phyloP scores from a whole-genome alignment of 1,140 invertebrate species.

The Holotrichia oblita region DNA sequence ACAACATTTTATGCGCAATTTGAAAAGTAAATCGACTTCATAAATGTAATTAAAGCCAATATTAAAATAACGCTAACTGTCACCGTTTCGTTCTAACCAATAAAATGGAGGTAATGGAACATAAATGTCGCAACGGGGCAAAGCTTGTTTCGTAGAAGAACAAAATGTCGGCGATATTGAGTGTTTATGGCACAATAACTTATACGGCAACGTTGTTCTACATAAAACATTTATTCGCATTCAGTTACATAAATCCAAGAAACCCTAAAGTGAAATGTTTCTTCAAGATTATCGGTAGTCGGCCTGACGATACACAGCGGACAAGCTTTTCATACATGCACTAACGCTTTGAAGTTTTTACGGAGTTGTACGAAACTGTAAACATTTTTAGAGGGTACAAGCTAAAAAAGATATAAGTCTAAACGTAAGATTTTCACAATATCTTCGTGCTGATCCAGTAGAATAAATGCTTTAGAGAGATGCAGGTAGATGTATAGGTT shows the following conservation, averaged over 20 bases:
- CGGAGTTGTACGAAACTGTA: no score
- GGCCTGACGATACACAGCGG: neutral
- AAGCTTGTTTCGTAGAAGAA: slow-evolving; percentile 17
- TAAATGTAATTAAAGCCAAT: slow-evolving; percentile 31
- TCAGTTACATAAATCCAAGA: slow-evolving; percentile 17
- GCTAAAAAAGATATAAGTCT: no score
- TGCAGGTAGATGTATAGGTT: no score
- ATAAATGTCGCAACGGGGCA: neutral
- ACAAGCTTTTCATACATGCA: no score
- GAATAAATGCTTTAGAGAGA: no score
- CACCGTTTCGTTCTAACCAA: slow-evolving; percentile 9
- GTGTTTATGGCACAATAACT: slow-evolving; percentile 32
- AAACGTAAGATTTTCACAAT: no score
- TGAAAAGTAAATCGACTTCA: slow-evolving; percentile 15
- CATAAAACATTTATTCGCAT: slow-evolving; percentile 24
- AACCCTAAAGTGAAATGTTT: slow-evolving; percentile 35
- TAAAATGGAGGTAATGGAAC: slow-evolving; percentile 14
- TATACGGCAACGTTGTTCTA: slow-evolving; percentile 32
- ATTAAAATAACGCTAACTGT: slow-evolving; percentile 8
- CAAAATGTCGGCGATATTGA: slow-evolving; percentile 23
- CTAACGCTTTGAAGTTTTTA: no score
- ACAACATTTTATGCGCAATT: neutral
- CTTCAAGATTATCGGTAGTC: neutral
- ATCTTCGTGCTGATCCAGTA: no score
- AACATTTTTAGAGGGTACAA: no score